Evolutionary conservation across 2,113 vertebrate species (phyloP), one percentile per base, ranked within the genome.

Genomic region (Engraulis encrasicolus): DNA sequence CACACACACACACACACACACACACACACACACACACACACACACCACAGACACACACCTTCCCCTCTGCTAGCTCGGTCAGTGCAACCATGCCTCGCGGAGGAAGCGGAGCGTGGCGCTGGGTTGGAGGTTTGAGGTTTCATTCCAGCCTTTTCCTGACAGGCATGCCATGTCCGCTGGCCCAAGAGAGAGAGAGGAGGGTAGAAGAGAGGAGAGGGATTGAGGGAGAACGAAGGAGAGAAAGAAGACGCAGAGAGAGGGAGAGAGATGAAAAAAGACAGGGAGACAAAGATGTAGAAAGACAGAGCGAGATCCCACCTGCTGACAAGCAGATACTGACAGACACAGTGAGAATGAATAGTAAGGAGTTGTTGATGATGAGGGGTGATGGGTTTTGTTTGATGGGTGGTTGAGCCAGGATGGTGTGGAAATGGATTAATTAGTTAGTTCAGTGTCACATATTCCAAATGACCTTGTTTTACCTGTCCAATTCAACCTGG

Each of bases 71-170:
- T 74, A 31, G 66, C 66, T 74, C 66, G 31, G 66, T 74, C 66
- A 74, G 15, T 74, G 66, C 27, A 31, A 34, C 66, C 66, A 3
- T 74, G 66, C 27, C 66, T 34, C n/a, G 27, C 0, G 66, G 66
- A 74, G 66, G 66, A 74, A 74, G 66, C 31, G 66, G 27, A 74
- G 27, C 66, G 66, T 74, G 66, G 66, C 27, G 12, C 27, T 74
- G 18, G 66, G 66, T 74, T 74, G 31, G 66, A 31, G 66, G 34
- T 74, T 74, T 74, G 66, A 31, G 66, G 34, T 74, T 74, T 74
- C 66, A 74, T 74, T 74, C 27, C 27, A 74, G 66, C 66, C 17
- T 31, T n/a, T n/a, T 71, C 61, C 61, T 71, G 61, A 71, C 61
- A 74, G 66, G 66, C 66, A 74, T 19, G 31, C 58, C 23, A 11